Percentiles rank a stretch among this genome's conserved stretches.
Evolutionary conservation across 2,797 vertebrate genomes (phyloP).

Genomic region (Pseudocheirus occidentalis): DNA sequence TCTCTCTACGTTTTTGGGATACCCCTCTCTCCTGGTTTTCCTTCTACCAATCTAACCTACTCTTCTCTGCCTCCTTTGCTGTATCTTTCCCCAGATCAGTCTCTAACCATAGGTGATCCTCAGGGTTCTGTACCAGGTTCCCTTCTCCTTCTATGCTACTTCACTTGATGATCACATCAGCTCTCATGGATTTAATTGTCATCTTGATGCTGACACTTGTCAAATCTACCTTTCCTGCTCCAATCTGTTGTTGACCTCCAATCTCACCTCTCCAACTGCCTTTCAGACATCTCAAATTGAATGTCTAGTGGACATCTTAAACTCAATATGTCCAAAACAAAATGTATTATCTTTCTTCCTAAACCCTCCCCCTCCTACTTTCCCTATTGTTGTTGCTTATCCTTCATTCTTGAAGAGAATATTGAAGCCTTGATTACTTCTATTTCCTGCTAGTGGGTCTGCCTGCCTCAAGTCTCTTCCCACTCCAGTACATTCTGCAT

Average conservation of each 20-base stretch:
- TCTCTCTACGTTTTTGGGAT: background rate
- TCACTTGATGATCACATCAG: background rate
- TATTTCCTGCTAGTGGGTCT: background rate
- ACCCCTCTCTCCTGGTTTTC: background rate
- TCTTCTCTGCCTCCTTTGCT: background rate
- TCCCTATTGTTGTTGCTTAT: background rate
- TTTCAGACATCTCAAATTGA: background rate
- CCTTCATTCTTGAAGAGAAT: too few species aligned
- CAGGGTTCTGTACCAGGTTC: background rate
- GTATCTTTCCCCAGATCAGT: background rate
- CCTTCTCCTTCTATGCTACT: background rate
- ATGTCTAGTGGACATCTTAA: background rate
- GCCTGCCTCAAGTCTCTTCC: background rate
- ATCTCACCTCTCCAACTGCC: background rate
- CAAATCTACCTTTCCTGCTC: background rate
- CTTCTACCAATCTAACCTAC: background rate
- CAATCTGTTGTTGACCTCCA: background rate
- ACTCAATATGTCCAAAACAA: background rate
- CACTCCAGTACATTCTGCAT: background rate
- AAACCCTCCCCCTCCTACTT: background rate
- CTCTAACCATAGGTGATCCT: background rate
- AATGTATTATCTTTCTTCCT: background rate
- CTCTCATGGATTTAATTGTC: background rate
- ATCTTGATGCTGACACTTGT: background rate
- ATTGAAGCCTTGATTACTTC: background rate